Conservation (phyloP, 2,797 vertebrate species). For the Myotis myotis region DNA sequence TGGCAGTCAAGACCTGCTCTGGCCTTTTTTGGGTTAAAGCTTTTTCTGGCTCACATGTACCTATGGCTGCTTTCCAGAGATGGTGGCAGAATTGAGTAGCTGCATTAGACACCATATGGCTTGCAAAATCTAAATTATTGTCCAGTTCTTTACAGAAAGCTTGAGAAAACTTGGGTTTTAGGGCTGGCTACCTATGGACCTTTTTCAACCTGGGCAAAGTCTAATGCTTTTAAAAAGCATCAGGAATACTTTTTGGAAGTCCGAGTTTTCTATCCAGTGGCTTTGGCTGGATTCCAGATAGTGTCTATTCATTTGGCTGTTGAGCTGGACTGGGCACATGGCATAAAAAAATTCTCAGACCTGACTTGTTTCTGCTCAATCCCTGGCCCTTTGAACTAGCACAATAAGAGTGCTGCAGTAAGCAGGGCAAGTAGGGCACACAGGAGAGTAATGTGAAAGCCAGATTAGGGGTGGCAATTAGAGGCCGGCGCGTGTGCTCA, state of each 20-base stretch:
- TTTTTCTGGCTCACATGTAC: neutral
- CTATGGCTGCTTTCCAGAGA: neutral
- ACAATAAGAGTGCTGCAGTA: conserved; percentile 95
- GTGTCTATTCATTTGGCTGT: conserved; percentile 88
- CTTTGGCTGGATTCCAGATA: conserved; percentile 91
- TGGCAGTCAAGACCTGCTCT: neutral
- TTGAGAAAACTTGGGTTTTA: neutral
- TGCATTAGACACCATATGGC: neutral
- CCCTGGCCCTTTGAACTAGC: conserved; percentile 90
- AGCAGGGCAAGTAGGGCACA: conserved; percentile 93
- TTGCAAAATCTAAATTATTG: neutral
- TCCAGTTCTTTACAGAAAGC: neutral
- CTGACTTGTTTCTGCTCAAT: conserved; percentile 92
- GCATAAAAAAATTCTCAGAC: conserved; percentile 92
- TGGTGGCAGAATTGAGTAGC: neutral
- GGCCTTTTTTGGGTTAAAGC: neutral
- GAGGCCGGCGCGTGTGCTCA: conserved; percentile 89
- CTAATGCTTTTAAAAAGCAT: conserved; percentile 76
- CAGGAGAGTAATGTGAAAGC: conserved; percentile 86
- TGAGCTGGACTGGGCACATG: conserved; percentile 80
- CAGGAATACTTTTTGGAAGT: conserved; percentile 76
- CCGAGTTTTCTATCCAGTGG: conserved; percentile 83
- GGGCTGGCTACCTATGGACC: neutral
- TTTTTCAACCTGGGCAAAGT: conserved; percentile 58
- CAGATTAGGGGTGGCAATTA: conserved; percentile 93